Evolutionary conservation across 2,888 invertebrate species (phyloP), one percentile per base, ranked within the genome.

Genomic region (Lacanobia wlatinum): DNA sequence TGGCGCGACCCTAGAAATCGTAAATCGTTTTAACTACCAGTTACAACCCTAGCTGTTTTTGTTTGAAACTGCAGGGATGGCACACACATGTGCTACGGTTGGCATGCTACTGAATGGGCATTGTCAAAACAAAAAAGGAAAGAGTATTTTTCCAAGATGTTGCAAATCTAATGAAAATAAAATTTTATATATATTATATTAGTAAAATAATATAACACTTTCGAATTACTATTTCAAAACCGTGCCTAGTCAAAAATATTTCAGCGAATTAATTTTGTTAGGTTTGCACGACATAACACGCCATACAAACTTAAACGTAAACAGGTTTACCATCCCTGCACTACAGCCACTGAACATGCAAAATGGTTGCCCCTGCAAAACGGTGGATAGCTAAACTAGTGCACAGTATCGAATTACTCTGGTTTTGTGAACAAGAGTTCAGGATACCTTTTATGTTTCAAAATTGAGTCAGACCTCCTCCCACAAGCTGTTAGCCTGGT

Each of bases 1-100:
- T 97, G 9, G 97, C 96, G 67, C 97, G 97, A 43, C 98, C 98
- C 94, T 97, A 80, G 50, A 75, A 84, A 83, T 55, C 82, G 72
- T 82, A 72, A 82, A 79, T 85, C 73, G 73, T 74, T 81, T 84
- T 85, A 79, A 85, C 68, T 81, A 73, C 78, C 82, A 73, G 68
- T 72, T 65, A 61, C 63, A 58, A 70, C 66, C 59, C 60, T 71
- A 66, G 65, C 50, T 73, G 72, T 74, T 74, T 74, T 67, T 75
- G 68, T 79, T 76, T 70, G 43, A 60, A 62, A 62, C 66, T 61
- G 1, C 14, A 18, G 43, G 72, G 59, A 34, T 43, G 21, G 40
- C 12, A 38, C 10, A 68, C 28, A 6, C 7, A 21, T 10, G 18
- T n/a, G 12, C 8, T 7, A 38, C 0, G n/a, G 2, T 34, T 50